These are phyloP conservation scores for Drosophila koepferae DNA, from an alignment of 2,888 invertebrate species.

Conservation along the genomic window DNA sequence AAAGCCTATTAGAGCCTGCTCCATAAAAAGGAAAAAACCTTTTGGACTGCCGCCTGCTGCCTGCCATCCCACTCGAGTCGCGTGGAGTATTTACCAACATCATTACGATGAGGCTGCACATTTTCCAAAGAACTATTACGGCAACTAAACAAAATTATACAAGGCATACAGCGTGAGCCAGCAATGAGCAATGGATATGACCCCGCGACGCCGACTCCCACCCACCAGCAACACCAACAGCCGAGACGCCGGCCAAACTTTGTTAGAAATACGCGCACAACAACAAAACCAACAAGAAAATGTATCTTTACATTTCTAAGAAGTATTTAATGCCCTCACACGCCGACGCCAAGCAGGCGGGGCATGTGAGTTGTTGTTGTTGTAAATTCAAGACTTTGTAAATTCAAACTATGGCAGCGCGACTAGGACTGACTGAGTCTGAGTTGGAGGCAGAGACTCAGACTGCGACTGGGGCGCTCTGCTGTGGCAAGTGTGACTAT, in stretches of 20 bases:
- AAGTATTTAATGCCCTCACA: conserved; percentile 78
- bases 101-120: conserved; percentile 77
- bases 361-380: conserved; percentile 50
- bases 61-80: conserved; percentile 17
- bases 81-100: conserved; percentile 68
- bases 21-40: conserved; percentile 31
- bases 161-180: conserved; percentile 35
- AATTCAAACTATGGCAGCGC: conserved; percentile 36
- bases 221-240: conserved; percentile 37
- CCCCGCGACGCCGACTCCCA: conserved; percentile 38
- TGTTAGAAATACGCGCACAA: conserved; percentile 38
- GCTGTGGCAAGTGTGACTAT: conserved; percentile 80
- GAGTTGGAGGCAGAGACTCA: conserved; percentile 11
- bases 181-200: conserved; percentile 15
- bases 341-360: conserved; percentile 62
- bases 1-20: conserved; percentile 68
- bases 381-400: conserved; percentile 63
- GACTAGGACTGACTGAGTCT: conserved; percentile 9
- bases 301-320: conserved; percentile 73
- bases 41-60: conserved; percentile 31
- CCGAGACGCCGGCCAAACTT: conserved; percentile 22
- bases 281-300: conserved; percentile 5
- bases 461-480: conserved; percentile 32
- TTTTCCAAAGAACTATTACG: conserved; percentile 75
- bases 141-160: conserved; percentile 75